phyloP scores from a whole-genome alignment of 1,140 invertebrate species.

The Pogonognathellus flavescens region DNA sequence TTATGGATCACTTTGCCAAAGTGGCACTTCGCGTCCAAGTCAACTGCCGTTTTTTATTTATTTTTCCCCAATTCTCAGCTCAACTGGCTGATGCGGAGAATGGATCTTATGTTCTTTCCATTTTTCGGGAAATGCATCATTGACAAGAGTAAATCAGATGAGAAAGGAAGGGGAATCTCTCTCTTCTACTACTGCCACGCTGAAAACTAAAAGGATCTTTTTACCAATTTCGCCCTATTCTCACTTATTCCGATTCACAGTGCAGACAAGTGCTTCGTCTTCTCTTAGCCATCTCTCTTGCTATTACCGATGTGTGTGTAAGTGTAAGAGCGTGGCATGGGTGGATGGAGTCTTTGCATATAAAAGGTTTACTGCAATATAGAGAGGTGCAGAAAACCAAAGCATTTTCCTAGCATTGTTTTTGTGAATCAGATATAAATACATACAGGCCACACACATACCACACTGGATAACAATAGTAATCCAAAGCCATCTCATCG shows the following conservation, averaged over 20 bases:
- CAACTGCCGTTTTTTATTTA: slow-evolving; percentile 63
- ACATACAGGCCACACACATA: background rate
- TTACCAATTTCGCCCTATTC: slow-evolving; percentile 60
- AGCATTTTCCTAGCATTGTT: background rate
- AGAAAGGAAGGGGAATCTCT: slow-evolving; percentile 39
- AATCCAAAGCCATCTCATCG: slow-evolving; percentile 12
- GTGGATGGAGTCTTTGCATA: background rate
- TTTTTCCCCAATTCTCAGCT: slow-evolving; percentile 48
- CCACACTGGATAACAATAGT: background rate
- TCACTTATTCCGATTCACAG: slow-evolving; percentile 36
- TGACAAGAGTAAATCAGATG: slow-evolving; percentile 59
- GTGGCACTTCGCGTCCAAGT: slow-evolving; percentile 62
- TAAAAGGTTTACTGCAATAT: background rate
- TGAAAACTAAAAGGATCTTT: slow-evolving; percentile 60
- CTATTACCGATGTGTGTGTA: background rate
- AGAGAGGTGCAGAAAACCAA: background rate
- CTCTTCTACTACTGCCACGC: no score
- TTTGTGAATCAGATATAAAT: background rate
- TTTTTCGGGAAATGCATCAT: slow-evolving; percentile 57
- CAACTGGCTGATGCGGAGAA: background rate
- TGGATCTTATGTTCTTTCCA: slow-evolving; percentile 48
- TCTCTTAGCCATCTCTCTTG: background rate
- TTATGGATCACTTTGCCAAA: slow-evolving; percentile 66
- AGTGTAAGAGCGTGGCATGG: background rate
- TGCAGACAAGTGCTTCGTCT: background rate